Base-by-base conservation (phyloP, 2,113 vertebrate species). In the Damaliscus lunatus region DNA sequence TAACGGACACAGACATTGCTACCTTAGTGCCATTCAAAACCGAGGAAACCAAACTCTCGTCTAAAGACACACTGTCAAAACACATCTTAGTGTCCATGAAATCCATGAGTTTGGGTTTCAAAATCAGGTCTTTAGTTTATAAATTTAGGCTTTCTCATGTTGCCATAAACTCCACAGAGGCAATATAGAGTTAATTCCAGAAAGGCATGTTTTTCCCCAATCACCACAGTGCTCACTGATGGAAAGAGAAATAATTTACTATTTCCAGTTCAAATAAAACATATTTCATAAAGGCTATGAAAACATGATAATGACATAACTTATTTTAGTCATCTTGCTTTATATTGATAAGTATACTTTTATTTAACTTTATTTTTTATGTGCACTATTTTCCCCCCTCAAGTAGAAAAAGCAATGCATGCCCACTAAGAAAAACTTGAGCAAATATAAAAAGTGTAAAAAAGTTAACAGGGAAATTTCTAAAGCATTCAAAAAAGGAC, bases 211-310 rank as follows among this genome's bases (percentile, higher is more conserved):
- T 90, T 92, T 90, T 3, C 50, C 50, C 62, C 48, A 94, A 33
- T 81, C 62, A 90, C 48, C 15, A 59, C 1, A 77, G 16, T 46
- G 71, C 71, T 89, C 78, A 62, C 17, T 57, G 78, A 96, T 67
- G 25, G 6, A 92, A 82, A 71, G 17, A 91, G 43, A 96, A 67
- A 85, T 92, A 31, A 50, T 31, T 92, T 88, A 57, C 74, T 59
- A 55, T 55, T 88, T 94, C 67, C 60, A 31, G 50, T 96, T 97
- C 52, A 88, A 93, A 96, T 81, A 77, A 92, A 55, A 55, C 52
- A 36, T 25, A 88, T 95, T 85, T 7, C 88, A 43, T 71, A 74
- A 23, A 27, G 43, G 19, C 33, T 94, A 81, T 59, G 57, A 85
- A 93, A 95, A 57, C 74, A 62, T 64, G 91, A 86, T 93, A 94